Evolutionary conservation across 1,140 invertebrate species (phyloP).

Genomic region (Neodiprion pinetum): DNA sequence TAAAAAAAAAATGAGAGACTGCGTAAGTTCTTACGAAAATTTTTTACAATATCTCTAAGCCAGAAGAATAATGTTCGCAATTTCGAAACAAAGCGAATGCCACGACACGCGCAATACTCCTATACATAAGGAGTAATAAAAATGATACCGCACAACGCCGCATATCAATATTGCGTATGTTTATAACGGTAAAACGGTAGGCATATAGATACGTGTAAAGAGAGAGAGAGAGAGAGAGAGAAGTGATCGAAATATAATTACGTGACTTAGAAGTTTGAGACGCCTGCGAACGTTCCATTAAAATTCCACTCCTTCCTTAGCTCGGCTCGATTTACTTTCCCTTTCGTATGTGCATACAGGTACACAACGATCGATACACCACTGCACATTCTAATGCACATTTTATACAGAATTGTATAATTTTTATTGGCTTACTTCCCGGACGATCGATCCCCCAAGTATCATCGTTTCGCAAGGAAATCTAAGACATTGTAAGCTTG

Average conservation of each 20-base stretch:
- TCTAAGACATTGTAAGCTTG: neutral
- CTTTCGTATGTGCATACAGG: neutral
- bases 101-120: too few species aligned
- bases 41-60: too few species aligned
- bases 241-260: conserved; percentile 1
- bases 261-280: neutral
- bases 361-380: neutral
- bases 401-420: neutral
- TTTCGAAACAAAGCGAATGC: too few species aligned
- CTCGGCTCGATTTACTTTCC: conserved; percentile 3
- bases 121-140: too few species aligned
- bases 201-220: neutral
- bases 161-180: neutral
- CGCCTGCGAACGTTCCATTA: neutral
- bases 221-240: too few species aligned
- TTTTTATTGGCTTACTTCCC: neutral
- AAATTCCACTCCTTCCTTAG: neutral
- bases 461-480: neutral
- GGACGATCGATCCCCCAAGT: neutral
- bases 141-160: too few species aligned
- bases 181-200: neutral
- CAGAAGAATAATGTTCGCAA: too few species aligned
- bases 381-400: neutral
- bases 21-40: too few species aligned
- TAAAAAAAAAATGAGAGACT: too few species aligned